phyloP scores from a whole-genome alignment of 2,888 invertebrate genomes.

The Timandra comae region DNA sequence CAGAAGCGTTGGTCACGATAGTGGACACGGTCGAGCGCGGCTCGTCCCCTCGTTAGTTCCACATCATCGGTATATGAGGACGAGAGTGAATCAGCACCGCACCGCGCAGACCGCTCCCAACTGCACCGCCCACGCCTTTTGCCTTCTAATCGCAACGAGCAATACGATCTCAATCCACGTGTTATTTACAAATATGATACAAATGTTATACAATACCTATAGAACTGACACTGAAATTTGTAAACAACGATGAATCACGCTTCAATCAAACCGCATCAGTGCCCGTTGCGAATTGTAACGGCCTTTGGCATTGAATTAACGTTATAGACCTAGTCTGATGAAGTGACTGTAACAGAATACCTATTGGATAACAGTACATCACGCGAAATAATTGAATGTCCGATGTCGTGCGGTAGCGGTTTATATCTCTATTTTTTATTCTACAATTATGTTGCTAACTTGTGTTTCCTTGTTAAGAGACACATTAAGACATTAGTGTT shows the following conservation, averaged over 20 bases:
- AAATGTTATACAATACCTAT: no score
- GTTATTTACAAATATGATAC: no score
- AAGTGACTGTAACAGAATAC: no score
- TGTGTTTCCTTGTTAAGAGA: no score
- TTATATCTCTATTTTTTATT: no score
- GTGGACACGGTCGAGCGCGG: conserved; percentile 42
- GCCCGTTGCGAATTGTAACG: not conserved
- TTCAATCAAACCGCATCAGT: conserved; percentile 13
- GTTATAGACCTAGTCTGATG: no score
- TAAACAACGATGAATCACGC: conserved; percentile 24
- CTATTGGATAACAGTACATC: no score
- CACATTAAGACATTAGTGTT: no score
- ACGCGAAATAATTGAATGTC: no score
- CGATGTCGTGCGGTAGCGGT: no score
- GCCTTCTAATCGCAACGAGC: conserved; percentile 7
- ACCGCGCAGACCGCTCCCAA: conserved; percentile 24
- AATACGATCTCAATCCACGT: conserved; percentile 3
- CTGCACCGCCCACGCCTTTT: not conserved
- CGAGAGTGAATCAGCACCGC: conserved; percentile 59
- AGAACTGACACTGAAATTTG: conserved; percentile 7
- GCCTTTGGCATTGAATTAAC: no score
- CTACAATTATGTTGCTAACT: no score
- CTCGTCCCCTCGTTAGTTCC: conserved; percentile 46
- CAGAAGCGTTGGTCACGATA: conserved; percentile 48
- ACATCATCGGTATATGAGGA: conserved; percentile 48